These are phyloP conservation scores for Pelecanoides urinatrix DNA, from an alignment of 2,113 vertebrate genomes.

Conservation along the genomic window DNA sequence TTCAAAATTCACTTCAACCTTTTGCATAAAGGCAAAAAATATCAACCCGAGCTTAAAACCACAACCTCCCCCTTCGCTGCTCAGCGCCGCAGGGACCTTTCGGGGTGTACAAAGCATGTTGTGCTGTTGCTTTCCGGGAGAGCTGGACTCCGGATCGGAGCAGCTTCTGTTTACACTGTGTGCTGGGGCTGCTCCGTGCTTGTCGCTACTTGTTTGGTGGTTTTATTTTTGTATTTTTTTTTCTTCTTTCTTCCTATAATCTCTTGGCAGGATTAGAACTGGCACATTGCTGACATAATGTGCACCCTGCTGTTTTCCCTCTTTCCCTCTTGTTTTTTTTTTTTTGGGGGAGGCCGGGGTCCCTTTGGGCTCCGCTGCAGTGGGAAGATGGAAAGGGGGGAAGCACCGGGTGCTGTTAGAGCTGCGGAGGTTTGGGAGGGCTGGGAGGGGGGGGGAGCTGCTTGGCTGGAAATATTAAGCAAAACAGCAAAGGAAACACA, in stretches of 20 bases:
- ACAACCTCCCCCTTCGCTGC: background rate
- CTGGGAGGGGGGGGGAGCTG: background rate
- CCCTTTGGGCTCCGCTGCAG: background rate
- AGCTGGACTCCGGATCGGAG: slow-evolving; percentile 38
- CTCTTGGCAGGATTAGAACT: slow-evolving; percentile 6
- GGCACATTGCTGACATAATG: background rate
- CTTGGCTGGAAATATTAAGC: slow-evolving; percentile 22
- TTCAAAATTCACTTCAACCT: slow-evolving; percentile 5
- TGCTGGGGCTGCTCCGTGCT: slow-evolving; percentile 57
- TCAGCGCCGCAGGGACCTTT: background rate
- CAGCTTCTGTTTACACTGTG: slow-evolving; percentile 44
- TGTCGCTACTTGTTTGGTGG: slow-evolving; percentile 14
- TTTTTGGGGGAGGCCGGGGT: background rate
- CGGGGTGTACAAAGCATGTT: slow-evolving; percentile 26
- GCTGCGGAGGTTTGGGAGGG: background rate
- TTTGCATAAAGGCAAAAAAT: background rate
- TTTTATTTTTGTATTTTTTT: slow-evolving; percentile 5
- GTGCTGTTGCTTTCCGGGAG: slow-evolving; percentile 49
- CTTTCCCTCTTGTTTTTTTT: background rate
- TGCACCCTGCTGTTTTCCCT: background rate
- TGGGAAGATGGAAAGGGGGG: background rate
- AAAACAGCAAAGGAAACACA: background rate
- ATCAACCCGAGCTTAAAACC: slow-evolving; percentile 5
- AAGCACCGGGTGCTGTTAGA: background rate
- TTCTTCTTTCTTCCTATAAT: slow-evolving; percentile 1